Conservation (phyloP, 2,113 vertebrate species). For the Alaudala cheleensis region DNA sequence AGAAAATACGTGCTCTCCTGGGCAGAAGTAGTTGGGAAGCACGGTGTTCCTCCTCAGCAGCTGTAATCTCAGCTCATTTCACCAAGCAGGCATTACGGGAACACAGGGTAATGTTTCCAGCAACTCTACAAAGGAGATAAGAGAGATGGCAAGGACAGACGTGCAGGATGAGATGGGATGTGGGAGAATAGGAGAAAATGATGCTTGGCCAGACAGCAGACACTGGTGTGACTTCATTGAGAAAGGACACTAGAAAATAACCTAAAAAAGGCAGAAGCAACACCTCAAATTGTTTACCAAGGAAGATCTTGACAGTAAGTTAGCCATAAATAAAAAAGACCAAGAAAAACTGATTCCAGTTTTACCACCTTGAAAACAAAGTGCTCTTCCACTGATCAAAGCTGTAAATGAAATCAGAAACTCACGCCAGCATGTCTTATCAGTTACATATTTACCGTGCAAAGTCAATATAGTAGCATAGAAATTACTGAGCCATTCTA, state of each 20-base stretch:
- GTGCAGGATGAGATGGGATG: neutral
- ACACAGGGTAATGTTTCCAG: neutral
- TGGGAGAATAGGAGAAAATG: neutral
- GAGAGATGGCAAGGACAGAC: neutral
- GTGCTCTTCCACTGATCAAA: neutral
- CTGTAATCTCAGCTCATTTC: slow-evolving; percentile 2
- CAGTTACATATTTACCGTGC: neutral
- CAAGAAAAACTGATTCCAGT: neutral
- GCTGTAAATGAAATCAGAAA: slow-evolving; percentile 13
- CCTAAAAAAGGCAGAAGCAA: neutral
- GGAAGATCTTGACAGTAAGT: neutral
- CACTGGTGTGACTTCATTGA: neutral
- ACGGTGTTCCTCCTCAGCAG: neutral
- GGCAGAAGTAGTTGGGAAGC: neutral
- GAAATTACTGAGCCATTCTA: neutral
- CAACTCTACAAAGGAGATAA: neutral
- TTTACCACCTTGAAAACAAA: neutral
- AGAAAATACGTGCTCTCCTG: neutral
- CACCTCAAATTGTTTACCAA: neutral
- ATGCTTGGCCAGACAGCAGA: neutral
- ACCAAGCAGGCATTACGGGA: neutral
- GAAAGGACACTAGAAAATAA: neutral
- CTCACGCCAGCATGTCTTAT: neutral
- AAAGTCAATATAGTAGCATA: neutral
- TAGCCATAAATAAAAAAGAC: neutral